Evolutionary conservation across 53 echinoderm and acorn worm genomes (phyloP).

Genomic region (Stichopus horrens): DNA sequence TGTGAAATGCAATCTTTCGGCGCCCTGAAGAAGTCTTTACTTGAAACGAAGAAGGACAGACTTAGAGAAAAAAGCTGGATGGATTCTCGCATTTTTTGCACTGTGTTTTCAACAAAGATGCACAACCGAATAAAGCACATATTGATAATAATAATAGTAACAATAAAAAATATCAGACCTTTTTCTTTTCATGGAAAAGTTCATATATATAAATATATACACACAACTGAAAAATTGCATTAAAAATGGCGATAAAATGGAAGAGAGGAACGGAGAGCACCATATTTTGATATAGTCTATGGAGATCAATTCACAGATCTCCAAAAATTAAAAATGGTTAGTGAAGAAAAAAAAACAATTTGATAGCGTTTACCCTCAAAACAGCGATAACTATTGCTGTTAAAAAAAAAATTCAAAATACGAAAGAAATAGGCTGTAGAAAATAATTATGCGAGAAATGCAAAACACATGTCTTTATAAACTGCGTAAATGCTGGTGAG

Average conservation of each 20-base stretch:
- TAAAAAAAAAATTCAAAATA: neutral
- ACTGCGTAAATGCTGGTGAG: too few relatives aligned
- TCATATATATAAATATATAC: neutral
- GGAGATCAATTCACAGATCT: neutral
- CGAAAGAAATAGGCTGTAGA: neutral
- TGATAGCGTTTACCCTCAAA: neutral
- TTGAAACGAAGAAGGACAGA: neutral
- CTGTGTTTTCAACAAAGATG: conserved; percentile 2
- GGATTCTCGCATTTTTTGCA: neutral
- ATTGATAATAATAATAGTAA: neutral
- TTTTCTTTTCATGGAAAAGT: neutral
- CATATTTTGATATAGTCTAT: neutral
- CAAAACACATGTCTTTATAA: too few relatives aligned
- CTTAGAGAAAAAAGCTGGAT: neutral
- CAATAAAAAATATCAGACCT: neutral
- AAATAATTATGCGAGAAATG: neutral
- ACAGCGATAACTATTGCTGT: neutral
- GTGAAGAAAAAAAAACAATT: neutral
- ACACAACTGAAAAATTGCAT: neutral
- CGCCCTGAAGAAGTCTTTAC: too few relatives aligned
- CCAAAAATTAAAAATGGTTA: neutral
- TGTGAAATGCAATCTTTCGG: too few relatives aligned
- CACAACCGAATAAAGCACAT: conserved; percentile 1
- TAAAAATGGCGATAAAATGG: neutral
- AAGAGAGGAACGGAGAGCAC: neutral